Evolutionary conservation across 2,797 vertebrate genomes (phyloP).

Genomic region (Falco novaeseelandiae): DNA sequence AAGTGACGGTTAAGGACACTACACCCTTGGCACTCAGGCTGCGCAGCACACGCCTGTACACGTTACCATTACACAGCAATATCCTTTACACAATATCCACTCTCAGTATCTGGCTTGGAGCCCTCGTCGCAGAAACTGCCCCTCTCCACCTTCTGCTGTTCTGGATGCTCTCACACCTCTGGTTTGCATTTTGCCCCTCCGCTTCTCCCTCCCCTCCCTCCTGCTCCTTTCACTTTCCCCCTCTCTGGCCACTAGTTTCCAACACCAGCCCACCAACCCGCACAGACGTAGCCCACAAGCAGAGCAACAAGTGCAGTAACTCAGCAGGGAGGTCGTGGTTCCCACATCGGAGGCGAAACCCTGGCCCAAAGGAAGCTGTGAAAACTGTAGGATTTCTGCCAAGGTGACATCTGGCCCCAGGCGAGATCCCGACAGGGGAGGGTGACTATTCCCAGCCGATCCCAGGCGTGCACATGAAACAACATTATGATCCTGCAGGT

Average conservation of each 20-base stretch:
- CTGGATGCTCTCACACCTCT: fast-evolving
- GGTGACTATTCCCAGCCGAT: neutral
- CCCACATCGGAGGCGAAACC: neutral
- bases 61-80: neutral
- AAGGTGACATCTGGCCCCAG: neutral
- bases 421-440: neutral
- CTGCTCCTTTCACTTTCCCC: neutral
- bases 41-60: fast-evolving
- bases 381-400: neutral
- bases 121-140: neutral
- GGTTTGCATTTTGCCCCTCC: neutral
- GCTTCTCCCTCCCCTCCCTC: neutral
- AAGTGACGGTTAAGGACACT: neutral
- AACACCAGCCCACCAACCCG: fast-evolving
- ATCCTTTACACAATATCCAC: neutral
- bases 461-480: fast-evolving
- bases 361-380: neutral
- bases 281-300: fast-evolving
- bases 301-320: neutral
- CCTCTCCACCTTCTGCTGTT: neutral
- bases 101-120: fast-evolving
- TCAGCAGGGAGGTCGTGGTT: neutral
- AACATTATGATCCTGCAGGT: neutral
- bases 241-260: fast-evolving
- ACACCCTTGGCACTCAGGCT: neutral